A percentile compares a stretch with the other conserved stretches of the same genome.
These are phyloP conservation scores for Gymnoscopelus braueri DNA, from an alignment of 2,797 vertebrate species.

Conservation along the genomic window DNA sequence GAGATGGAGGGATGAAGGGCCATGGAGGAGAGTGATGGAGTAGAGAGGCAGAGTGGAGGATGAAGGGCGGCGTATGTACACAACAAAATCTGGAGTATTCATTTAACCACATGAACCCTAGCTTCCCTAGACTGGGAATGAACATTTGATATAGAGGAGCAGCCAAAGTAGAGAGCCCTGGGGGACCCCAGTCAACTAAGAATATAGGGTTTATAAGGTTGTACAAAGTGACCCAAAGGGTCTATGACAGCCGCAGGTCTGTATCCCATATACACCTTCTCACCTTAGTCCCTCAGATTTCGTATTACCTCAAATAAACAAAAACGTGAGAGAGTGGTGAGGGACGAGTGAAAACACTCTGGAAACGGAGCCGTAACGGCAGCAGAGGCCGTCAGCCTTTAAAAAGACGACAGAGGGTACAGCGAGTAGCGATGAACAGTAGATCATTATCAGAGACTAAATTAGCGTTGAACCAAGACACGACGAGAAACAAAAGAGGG, in stretches of 20 bases:
- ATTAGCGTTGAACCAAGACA: conserved; percentile 52
- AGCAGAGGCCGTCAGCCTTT: conserved; percentile 21
- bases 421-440: no score
- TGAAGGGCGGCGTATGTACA: neutral
- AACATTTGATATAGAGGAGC: neutral
- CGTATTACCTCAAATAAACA: no score
- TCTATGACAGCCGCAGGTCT: no score
- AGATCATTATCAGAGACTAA: conserved; percentile 44
- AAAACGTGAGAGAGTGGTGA: neutral
- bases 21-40: neutral
- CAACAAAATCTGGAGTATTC: no score
- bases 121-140: no score
- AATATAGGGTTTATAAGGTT: no score
- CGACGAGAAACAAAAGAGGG: conserved; percentile 55
- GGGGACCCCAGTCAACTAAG: no score
- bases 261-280: no score
- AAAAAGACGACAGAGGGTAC: conserved; percentile 27
- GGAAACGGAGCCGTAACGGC: conserved; percentile 23
- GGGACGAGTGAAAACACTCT: neutral
- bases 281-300: no score
- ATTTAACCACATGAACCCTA: no score
- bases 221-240: no score
- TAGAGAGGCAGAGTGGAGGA: neutral
- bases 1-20: conserved; percentile 34
- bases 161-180: no score